Conservation (phyloP, 2,888 invertebrate genomes). For the Blastobasis adustella region DNA sequence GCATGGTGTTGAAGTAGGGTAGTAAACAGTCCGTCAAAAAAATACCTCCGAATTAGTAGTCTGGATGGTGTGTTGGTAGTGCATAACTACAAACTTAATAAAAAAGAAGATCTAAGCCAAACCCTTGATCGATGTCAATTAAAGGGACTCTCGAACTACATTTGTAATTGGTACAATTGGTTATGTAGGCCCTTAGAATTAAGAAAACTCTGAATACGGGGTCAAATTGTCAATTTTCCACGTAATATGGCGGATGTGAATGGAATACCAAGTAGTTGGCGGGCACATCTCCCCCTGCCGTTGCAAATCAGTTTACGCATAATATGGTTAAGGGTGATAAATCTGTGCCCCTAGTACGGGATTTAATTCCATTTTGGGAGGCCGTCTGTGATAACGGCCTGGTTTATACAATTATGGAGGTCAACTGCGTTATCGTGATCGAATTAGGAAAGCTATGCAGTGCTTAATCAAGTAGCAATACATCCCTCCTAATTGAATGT, state of each 20-base stretch:
- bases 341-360: slow-evolving; percentile 55
- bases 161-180: too few relatives aligned
- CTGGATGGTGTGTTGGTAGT: too few relatives aligned
- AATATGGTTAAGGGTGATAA: slow-evolving; percentile 69
- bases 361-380: slow-evolving; percentile 55
- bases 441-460: slow-evolving; percentile 28
- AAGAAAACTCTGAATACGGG: too few relatives aligned
- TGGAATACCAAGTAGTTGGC: slow-evolving; percentile 47
- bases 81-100: too few relatives aligned
- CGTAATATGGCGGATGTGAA: slow-evolving; percentile 22
- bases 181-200: too few relatives aligned
- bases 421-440: slow-evolving; percentile 39
- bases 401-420: slow-evolving; percentile 53
- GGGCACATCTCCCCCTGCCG: slow-evolving; percentile 43
- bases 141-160: too few relatives aligned
- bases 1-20: too few relatives aligned
- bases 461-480: slow-evolving; percentile 22
- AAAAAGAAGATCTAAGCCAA: too few relatives aligned
- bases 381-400: slow-evolving; percentile 41
- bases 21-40: too few relatives aligned
- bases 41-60: too few relatives aligned
- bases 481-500: slow-evolving; percentile 3
- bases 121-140: too few relatives aligned
- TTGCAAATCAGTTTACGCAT: slow-evolving; percentile 53
- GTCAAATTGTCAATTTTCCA: not conserved